These are phyloP conservation scores for Metaphire vulgaris DNA, from an alignment of 1,140 invertebrate species.

Conservation along the genomic window DNA sequence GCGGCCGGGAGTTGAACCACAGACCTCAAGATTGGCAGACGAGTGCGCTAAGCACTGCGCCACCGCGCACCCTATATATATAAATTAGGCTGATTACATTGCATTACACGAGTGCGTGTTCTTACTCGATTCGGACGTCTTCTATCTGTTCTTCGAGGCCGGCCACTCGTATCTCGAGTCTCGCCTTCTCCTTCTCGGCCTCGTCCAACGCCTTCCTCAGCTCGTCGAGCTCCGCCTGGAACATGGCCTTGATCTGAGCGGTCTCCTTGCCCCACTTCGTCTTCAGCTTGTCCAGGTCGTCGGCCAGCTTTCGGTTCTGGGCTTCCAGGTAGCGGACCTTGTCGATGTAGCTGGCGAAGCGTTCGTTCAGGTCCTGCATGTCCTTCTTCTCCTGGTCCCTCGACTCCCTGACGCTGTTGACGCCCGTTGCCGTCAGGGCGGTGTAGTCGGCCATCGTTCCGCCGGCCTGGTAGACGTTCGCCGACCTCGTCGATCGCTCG, in stretches of 20 bases:
- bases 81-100: too few species aligned
- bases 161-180: conserved; percentile 27
- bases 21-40: too few species aligned
- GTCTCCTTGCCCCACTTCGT: conserved; percentile 30
- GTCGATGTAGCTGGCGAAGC: conserved; percentile 29
- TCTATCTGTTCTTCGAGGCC: conserved; percentile 39
- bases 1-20: too few species aligned
- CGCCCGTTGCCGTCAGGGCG: conserved; percentile 43
- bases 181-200: conserved; percentile 33
- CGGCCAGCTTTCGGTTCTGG: conserved; percentile 28
- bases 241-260: conserved; percentile 30
- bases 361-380: conserved; percentile 33
- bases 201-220: conserved; percentile 32
- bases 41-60: too few species aligned
- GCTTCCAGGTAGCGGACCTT: conserved; percentile 30
- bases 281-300: conserved; percentile 31
- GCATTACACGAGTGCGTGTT: conserved; percentile 30
- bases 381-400: conserved; percentile 47
- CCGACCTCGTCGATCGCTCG: conserved; percentile 6
- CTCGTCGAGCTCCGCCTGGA: conserved; percentile 36
- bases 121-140: conserved; percentile 43
- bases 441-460: conserved; percentile 35
- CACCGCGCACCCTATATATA: too few species aligned
- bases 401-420: conserved; percentile 46
- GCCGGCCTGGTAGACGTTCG: conserved; percentile 8